These are phyloP conservation scores for Neoaliturus tenellus DNA, from an alignment of 2,888 invertebrate genomes.

Conservation along the genomic window DNA sequence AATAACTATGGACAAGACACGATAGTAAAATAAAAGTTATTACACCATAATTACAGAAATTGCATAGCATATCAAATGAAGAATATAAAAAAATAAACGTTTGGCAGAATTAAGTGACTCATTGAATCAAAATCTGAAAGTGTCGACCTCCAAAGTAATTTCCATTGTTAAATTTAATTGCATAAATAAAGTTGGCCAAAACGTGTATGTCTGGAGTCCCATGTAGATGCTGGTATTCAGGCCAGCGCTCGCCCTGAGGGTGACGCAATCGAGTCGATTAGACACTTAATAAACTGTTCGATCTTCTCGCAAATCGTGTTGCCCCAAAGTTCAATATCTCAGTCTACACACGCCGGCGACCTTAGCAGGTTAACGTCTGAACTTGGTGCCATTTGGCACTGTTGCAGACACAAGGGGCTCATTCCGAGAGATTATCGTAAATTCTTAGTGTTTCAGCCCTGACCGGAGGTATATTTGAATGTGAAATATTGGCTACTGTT, in stretches of 20 bases:
- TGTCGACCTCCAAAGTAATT: neutral
- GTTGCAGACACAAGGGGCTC: neutral
- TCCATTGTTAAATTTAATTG: neutral
- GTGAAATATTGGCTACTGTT: too few species aligned
- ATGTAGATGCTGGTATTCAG: neutral
- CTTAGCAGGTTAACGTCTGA: neutral
- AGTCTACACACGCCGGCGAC: neutral
- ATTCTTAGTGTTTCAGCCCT: neutral
- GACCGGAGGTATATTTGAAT: too few species aligned
- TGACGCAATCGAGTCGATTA: neutral
- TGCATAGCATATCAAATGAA: too few species aligned
- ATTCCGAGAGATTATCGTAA: neutral
- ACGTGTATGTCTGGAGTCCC: too few species aligned
- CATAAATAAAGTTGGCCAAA: neutral
- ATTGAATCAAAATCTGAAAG: too few species aligned
- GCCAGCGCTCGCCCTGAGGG: neutral
- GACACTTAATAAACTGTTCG: neutral
- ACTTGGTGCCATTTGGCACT: conserved; percentile 4
- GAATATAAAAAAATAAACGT: too few species aligned
- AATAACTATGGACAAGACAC: too few species aligned
- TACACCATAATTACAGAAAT: too few species aligned
- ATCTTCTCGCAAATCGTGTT: conserved; percentile 21
- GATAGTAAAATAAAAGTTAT: too few species aligned
- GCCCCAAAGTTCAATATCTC: neutral
- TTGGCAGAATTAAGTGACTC: too few species aligned